Base-by-base conservation (phyloP, 2,888 invertebrate species). In the Diadegma fenestrale region DNA sequence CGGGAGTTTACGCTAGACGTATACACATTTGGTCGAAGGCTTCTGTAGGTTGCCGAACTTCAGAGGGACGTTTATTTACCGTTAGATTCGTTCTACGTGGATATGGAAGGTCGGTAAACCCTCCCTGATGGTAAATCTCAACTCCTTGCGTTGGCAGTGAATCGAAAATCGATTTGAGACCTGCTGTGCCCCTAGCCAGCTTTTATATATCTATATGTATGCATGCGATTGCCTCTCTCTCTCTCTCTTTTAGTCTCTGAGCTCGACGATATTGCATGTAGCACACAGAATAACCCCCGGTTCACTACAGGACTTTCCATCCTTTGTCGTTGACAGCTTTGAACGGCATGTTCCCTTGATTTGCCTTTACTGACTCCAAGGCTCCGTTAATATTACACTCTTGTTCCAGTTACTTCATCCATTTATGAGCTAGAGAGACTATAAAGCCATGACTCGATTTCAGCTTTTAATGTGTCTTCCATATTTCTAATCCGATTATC, bases 101-200 rank as follows among this genome's bases (percentile, higher is more conserved):
- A 69, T 75, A 37, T 58, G 64, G 69, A 51, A 68, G 77, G 61
- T 85, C 68, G 48, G 69, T 33, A 26, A 77, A 58, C 69, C 63
- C 69, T 76, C 48, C 66, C 69, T 76, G 71, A 86, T 82, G 82
- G 81, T 82, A 80, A 87, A 87, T 78, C 77, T 82, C 78, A 75
- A 48, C 43, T 64, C 72, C 79, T 80, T 82, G 77, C 26, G 73
- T 75, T 79, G 66, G 37, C 58, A 37, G 75, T 54, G 77, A 87
- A 87, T 87, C 82, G 87, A 83, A 85, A 86, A 87, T 87, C 87
- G 83, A 87, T 87, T 80, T 58, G 19, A 75, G 75, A 73, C 80
- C 66, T 80, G 66, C 80, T 26, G 58, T 75, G 66, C 75, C 45
- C 17, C 4, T 2, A 26, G 51, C 26, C 22, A 72, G 82, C n/a